Evolutionary conservation across 2,888 invertebrate genomes (phyloP).

Genomic region (Lithophane leautieri): DNA sequence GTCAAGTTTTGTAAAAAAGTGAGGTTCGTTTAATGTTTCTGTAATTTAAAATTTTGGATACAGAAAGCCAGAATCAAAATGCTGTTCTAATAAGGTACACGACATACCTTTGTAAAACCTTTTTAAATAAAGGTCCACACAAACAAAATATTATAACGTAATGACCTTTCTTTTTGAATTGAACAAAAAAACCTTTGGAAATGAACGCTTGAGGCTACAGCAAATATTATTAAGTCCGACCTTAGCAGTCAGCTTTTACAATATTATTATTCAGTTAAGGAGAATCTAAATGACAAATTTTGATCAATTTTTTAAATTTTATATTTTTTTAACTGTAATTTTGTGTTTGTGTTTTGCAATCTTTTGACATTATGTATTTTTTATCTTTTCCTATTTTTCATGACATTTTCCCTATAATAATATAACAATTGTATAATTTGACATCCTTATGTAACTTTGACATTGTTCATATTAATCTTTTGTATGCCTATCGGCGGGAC

Average conservation of each 20-base stretch:
- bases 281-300: too few relatives aligned
- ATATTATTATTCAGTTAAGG: too few relatives aligned
- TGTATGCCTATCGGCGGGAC: too few relatives aligned
- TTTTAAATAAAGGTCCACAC: conserved; percentile 28
- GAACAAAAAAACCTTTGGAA: conserved; percentile 13
- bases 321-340: too few relatives aligned
- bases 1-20: not conserved
- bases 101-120: not conserved
- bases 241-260: conserved; percentile 34
- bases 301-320: too few relatives aligned
- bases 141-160: conserved; percentile 29
- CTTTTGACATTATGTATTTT: too few relatives aligned
- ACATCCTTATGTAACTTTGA: too few relatives aligned
- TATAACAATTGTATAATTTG: too few relatives aligned
- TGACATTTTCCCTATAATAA: too few relatives aligned
- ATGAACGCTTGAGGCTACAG: conserved; percentile 37
- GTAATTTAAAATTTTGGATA: not conserved
- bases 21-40: not conserved
- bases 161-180: conserved; percentile 16
- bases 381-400: too few relatives aligned
- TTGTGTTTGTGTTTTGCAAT: too few relatives aligned
- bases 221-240: conserved; percentile 37
- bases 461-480: too few relatives aligned
- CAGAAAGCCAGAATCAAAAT: not conserved
- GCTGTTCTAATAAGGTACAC: not conserved